Evolutionary conservation across 2,888 invertebrate species (phyloP), one percentile per base, ranked within the genome.

Genomic region (Phrixothrix hirtus): DNA sequence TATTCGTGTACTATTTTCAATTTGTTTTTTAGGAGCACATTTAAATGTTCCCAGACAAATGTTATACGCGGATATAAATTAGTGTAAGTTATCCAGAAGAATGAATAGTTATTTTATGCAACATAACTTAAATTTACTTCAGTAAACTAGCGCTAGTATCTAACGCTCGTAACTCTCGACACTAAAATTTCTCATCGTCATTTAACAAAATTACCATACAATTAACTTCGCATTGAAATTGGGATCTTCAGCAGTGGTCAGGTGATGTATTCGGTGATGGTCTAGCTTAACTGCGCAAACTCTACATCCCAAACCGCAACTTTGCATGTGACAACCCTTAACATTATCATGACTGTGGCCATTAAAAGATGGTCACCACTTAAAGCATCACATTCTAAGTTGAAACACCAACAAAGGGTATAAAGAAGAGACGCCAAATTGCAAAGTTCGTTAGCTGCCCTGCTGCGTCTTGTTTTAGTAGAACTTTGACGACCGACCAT

Each of bases 271-370:
- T 57, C 55, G 51, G 57, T 53, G 52, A 57, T 51, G 57, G 54
- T 49, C 57, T 43, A 42, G 50, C 36, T 42, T 53, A 48, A 57
- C 47, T 60, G 59, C 61, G 60, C 64, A 55, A 45, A 49, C 57
- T 56, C 59, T 45, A 37, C 42, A 34, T 51, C 42, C 42, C 37
- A 52, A 59, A 67, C 66, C 66, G 60, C 66, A 65, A 64, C 63
- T 67, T 68, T 67, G 64, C 63, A 66, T 66, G 61, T 62, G 64
- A 67, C 65, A 66, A 62, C 63, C 65, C 62, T 62, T 58, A 55
- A 50, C 53, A 48, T 49, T 39, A 43, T 50, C 53, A 52, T 58
- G 64, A 61, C 59, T 53, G 62, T 57, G 51, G 53, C 49, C 21
- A 51, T 55, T 55, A 45, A 50, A 48, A 41, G 30, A 49, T 54